These are phyloP conservation scores for Tokudaia muenninki DNA, from an alignment of 2,797 vertebrate species.

Conservation along the genomic window DNA sequence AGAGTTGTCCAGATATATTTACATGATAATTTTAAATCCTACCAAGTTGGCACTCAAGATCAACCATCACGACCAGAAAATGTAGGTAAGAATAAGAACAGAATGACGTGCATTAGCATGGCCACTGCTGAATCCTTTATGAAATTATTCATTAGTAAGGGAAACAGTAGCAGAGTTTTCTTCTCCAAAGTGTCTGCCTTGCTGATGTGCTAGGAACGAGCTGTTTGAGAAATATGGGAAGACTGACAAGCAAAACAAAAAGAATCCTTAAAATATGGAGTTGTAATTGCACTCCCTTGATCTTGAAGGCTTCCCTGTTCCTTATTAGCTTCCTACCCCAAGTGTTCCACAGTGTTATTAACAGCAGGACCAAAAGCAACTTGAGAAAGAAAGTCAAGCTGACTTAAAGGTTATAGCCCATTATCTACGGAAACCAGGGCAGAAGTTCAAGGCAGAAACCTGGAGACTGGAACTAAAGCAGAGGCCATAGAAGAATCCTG, in stretches of 20 bases:
- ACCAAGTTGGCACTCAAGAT: not conserved
- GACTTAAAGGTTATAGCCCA: not conserved
- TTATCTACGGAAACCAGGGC: not conserved
- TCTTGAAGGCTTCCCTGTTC: not conserved
- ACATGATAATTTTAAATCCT: not conserved
- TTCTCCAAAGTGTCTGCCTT: not conserved
- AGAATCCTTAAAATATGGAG: not conserved
- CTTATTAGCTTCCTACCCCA: not conserved
- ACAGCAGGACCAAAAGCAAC: not conserved
- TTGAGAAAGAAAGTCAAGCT: not conserved
- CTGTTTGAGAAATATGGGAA: not conserved
- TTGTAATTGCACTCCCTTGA: slow-evolving; percentile 13
- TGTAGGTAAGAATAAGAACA: not conserved
- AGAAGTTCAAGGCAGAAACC: not conserved
- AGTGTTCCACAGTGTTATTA: not conserved
- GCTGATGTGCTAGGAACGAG: not conserved
- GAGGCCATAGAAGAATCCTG: not conserved
- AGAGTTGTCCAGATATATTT: not conserved
- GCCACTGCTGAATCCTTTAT: not conserved
- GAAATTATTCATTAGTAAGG: not conserved
- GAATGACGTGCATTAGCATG: not conserved
- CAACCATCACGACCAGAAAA: not conserved
- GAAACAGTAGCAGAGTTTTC: not conserved
- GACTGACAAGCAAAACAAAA: not conserved
- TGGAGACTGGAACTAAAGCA: not conserved